Evolutionary conservation across 2,888 invertebrate species (phyloP), one percentile per base, ranked within the genome.

Genomic region (Macrophya annulata): DNA sequence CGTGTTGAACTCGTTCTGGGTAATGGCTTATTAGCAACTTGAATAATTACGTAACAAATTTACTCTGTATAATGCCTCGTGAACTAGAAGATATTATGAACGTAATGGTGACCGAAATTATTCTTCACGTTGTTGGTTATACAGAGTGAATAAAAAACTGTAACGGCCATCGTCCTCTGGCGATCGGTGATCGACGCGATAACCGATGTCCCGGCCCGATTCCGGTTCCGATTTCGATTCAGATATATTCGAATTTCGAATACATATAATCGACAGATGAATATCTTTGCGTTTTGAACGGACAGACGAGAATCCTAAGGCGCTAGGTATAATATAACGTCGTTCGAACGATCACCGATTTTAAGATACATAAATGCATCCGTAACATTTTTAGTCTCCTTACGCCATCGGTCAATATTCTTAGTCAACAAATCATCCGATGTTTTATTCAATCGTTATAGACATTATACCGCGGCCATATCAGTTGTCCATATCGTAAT

Each of bases 351-450:
- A 83, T 68, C 65, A 83, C 83, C 83, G 83, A 83, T 83, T 83
- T 37, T 17, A 15, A 85, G 91, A 92, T 92, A 92, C 92, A 92
- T 92, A 92, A 92, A 92, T 92, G 89, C 91, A 92, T 92, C 89
- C 88, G 87, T 87, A 87, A 89, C 85, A 86, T 87, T 87, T 85
- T 86, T 86, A 48, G 37, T 86, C 84, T 68, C 74, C 74, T 77
- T 72, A 85, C 76, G 62, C 86, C 85, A 86, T 71, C 85, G 62
- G 83, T 83, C 83, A 83, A 83, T 83, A 68, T 68, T 83, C 68
- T 48, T 12, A 83, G 83, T 83, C 68, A 71, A 83, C 83, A 83
- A 83, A 83, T 83, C 83, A 71, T 83, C 83, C 83, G 83, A 83
- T 83, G 83, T 83, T 83, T 83, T 83, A 83, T 83, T 83, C 83